phyloP scores from a whole-genome alignment of 2,888 invertebrate genomes.

The Pandemis cinnamomeana region DNA sequence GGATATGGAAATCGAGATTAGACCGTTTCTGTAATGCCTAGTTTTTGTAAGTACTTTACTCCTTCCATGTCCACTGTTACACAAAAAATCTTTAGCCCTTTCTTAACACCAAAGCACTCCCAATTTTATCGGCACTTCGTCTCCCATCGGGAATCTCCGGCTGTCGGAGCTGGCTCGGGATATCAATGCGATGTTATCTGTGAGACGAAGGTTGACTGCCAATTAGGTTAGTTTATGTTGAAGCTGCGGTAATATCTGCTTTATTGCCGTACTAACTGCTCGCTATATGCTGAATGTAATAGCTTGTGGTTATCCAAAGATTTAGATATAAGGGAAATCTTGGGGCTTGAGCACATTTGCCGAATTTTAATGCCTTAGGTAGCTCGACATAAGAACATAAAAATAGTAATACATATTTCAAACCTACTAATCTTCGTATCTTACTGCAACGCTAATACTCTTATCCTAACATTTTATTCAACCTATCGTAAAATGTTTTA shows the following conservation, averaged over 20 bases:
- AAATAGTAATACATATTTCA: not conserved
- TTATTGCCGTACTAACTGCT: conserved; percentile 31
- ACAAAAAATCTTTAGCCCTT: not conserved
- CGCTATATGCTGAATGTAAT: conserved; percentile 17
- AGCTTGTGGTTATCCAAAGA: conserved; percentile 4
- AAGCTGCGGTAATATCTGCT: conserved; percentile 31
- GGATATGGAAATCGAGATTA: no score
- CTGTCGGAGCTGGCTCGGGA: conserved; percentile 34
- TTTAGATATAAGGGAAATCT: conserved; percentile 23
- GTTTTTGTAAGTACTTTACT: not conserved
- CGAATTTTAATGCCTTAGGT: conserved; percentile 14
- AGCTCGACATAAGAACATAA: not conserved
- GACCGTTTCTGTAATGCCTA: not conserved
- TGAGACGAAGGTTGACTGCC: conserved; percentile 38
- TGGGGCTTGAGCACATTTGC: conserved; percentile 3
- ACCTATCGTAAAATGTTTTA: no score
- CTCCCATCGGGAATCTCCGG: conserved; percentile 29
- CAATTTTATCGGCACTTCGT: conserved; percentile 34
- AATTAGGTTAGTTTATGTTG: conserved; percentile 37
- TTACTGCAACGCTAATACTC: not conserved
- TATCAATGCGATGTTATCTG: conserved; percentile 39
- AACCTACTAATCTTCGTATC: no score
- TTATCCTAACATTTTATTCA: no score
- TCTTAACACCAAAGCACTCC: conserved; percentile 2
- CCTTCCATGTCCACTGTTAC: not conserved